Evolutionary conservation across 2,888 invertebrate genomes (phyloP).

Genomic region (Dermolepida albohirtum): DNA sequence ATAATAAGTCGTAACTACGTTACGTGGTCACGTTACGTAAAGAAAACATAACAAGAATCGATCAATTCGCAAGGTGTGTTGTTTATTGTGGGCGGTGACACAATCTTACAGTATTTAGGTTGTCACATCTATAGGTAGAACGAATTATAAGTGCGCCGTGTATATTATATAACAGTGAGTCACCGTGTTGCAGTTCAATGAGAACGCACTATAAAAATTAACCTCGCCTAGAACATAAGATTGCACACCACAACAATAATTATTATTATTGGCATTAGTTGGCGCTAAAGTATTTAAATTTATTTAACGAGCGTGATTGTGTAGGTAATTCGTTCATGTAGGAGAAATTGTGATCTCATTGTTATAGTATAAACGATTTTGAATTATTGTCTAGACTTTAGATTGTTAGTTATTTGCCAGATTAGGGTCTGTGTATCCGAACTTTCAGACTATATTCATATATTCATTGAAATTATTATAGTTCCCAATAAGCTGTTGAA

Average conservation of each 20-base stretch:
- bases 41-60: slow-evolving; percentile 24
- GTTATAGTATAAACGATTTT: slow-evolving; percentile 2
- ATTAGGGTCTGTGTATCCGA: no score
- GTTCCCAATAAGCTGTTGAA: no score
- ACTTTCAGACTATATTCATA: no score
- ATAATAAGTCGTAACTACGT: slow-evolving; percentile 20
- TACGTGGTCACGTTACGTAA: slow-evolving; percentile 26
- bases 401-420: no score
- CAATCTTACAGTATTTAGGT: slow-evolving; percentile 11
- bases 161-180: slow-evolving; percentile 19
- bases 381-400: no score
- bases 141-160: background rate
- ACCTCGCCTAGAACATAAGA: slow-evolving; percentile 33
- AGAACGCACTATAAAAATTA: slow-evolving; percentile 34
- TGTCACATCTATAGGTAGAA: background rate
- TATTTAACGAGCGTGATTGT: slow-evolving; percentile 8
- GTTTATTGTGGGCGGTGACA: slow-evolving; percentile 9
- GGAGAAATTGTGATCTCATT: slow-evolving; percentile 22
- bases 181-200: slow-evolving; percentile 32
- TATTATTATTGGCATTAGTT: slow-evolving; percentile 23
- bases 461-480: no score
- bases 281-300: slow-evolving; percentile 26
- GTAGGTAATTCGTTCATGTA: slow-evolving; percentile 1
- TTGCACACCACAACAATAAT: slow-evolving; percentile 34
- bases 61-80: slow-evolving; percentile 30